Evolutionary conservation across 64 coral and sea anemone genomes (phyloP), one percentile per base, ranked within the genome.

Genomic region (Pocillopora damicornis): DNA sequence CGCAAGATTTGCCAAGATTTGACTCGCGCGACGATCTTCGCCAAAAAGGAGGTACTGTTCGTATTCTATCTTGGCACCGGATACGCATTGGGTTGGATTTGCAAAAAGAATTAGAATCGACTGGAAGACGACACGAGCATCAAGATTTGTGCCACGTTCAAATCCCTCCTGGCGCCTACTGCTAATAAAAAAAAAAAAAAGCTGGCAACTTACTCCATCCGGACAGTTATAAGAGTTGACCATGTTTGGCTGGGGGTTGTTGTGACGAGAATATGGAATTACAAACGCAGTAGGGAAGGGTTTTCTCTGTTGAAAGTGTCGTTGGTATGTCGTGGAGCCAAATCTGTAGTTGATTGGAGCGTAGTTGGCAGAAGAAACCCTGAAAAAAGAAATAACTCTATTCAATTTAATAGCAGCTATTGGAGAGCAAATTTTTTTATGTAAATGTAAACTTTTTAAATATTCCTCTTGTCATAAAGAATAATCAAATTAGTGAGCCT

Each of bases 201-300:
- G 18, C 9, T 58, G 69, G 14, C 1, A 22, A 86, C 91, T 75
- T 87, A 96, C 94, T 76, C 88, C 63, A 80, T 96, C 77, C 0
- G 94, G 91, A 63, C 88, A 96, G 35, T 93, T 93, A 17, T 96
- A 96, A 18, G 42, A 89, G 77, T 96, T 93, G 9, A 36, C 79
- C 94, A 96, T 93, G 15, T 71, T 85, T 10, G 94, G 94, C 35
- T 96, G 94, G 58, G 94, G 94, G 51, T 93, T 93, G 42, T 96
- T 96, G 63, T 96, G 94, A n/a, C 94, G 81, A 34, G 94, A 96
- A 61, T 96, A 96, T 9, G 94, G 94, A 16, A 93, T 88, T 13
- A 96, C 94, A 90, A 96, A 96, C 2, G 94, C 88, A 11, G 88
- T 80, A 11, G 91, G 34, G 22, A 96, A 34, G 18, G 94, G 94